Conservation (phyloP, 2,888 invertebrate species). For the Tetragonula carbonaria region DNA sequence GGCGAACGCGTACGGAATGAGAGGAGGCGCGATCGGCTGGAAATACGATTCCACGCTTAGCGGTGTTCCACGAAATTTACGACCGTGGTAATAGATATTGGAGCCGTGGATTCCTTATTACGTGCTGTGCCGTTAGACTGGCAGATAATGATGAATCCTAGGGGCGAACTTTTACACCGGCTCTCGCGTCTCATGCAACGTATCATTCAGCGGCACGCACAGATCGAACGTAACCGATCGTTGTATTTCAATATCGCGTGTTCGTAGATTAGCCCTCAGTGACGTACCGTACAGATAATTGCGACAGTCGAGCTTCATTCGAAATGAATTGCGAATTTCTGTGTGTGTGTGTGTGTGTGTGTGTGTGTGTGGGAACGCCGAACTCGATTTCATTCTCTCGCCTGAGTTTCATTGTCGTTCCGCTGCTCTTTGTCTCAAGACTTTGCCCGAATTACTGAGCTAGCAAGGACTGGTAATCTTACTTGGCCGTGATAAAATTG, state of each 20-base stretch:
- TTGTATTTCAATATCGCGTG: slow-evolving; percentile 57
- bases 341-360: too few relatives aligned
- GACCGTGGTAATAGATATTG: slow-evolving; percentile 71
- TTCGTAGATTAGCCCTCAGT: slow-evolving; percentile 12
- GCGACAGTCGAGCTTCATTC: slow-evolving; percentile 17
- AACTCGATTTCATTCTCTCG: not conserved
- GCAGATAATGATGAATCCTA: slow-evolving; percentile 72
- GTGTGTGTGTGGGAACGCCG: slow-evolving; percentile 30
- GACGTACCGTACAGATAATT: slow-evolving; percentile 34
- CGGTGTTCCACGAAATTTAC: slow-evolving; percentile 67
- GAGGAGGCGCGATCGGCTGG: slow-evolving; percentile 66
- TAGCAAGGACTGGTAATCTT: too few relatives aligned
- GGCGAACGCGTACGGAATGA: not conserved
- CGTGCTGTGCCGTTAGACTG: slow-evolving; percentile 69
- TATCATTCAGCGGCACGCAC: slow-evolving; percentile 19
- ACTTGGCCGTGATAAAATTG: not conserved
- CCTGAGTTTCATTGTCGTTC: not conserved
- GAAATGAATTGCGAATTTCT: slow-evolving; percentile 33
- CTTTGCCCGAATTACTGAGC: not conserved
- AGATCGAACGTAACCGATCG: slow-evolving; percentile 59
- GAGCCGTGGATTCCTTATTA: slow-evolving; percentile 72
- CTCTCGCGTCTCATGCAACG: slow-evolving; percentile 57
- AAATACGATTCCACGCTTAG: slow-evolving; percentile 70
- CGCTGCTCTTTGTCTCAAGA: not conserved
- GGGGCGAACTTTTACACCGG: slow-evolving; percentile 68